Conservation (phyloP, 2,888 invertebrate species). For the Buathra laborator region DNA sequence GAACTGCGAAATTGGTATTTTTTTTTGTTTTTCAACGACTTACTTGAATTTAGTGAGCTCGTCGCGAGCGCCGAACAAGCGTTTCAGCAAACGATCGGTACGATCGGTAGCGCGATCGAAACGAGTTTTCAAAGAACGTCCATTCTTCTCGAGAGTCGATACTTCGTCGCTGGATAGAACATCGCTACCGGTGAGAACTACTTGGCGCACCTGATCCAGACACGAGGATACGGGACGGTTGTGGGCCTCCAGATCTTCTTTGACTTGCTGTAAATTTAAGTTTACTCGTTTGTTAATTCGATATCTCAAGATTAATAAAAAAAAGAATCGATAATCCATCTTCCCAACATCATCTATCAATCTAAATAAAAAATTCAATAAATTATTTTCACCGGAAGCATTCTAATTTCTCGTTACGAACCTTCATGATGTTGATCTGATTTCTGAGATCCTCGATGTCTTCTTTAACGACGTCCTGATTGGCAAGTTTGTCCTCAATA, state of each 20-base stretch:
- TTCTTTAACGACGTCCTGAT: conserved; percentile 95
- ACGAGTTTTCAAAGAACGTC: conserved; percentile 92
- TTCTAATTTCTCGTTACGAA: conserved; percentile 78
- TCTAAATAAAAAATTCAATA: no score
- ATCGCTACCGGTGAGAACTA: conserved; percentile 95
- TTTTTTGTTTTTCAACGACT: conserved; percentile 58
- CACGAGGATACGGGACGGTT: conserved; percentile 94
- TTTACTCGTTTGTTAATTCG: background rate
- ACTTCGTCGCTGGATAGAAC: conserved; percentile 97
- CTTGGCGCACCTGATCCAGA: conserved; percentile 95
- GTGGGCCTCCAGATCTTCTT: conserved; percentile 95
- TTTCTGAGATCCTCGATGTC: conserved; percentile 94
- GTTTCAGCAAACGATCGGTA: conserved; percentile 91
- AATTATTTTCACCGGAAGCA: background rate
- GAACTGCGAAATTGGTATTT: no score
- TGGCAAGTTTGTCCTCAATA: conserved; percentile 93
- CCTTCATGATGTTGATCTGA: conserved; percentile 96
- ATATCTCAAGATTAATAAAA: no score
- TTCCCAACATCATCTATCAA: no score
- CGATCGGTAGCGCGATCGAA: conserved; percentile 94
- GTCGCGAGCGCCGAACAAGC: conserved; percentile 92
- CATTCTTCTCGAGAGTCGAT: conserved; percentile 94
- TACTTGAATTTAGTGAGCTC: conserved; percentile 94
- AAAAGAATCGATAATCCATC: no score
- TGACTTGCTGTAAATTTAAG: conserved; percentile 89